phyloP scores from a whole-genome alignment of 2,797 vertebrate genomes.

The Hydrophis major region DNA sequence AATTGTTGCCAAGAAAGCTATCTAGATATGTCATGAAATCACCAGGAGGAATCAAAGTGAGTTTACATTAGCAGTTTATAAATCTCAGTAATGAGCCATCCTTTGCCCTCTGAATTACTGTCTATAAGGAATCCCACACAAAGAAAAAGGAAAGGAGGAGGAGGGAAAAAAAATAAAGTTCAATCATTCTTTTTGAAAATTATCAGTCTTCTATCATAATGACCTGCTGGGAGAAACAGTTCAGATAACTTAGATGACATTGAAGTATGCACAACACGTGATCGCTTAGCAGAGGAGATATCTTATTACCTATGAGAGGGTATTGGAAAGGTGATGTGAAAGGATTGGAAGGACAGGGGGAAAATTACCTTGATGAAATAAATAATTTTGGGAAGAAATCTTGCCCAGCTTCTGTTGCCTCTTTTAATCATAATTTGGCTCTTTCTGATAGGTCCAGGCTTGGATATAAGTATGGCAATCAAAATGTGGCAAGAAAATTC shows the following conservation, averaged over 20 bases:
- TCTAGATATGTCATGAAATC: neutral
- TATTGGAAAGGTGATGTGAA: neutral
- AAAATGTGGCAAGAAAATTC: slow-evolving; percentile 64
- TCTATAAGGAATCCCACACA: neutral
- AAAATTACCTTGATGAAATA: neutral
- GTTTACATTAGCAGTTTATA: neutral
- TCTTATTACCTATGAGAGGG: neutral
- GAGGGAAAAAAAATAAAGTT: neutral
- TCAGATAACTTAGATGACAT: neutral
- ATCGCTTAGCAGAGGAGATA: neutral
- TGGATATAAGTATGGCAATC: neutral
- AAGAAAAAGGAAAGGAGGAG: neutral
- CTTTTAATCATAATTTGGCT: neutral
- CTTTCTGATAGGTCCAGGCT: slow-evolving; percentile 37
- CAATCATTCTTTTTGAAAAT: neutral
- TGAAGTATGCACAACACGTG: neutral
- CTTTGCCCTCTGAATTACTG: neutral
- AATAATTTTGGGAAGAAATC: neutral
- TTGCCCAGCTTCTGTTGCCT: neutral
- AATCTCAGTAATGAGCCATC: neutral
- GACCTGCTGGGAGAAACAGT: neutral
- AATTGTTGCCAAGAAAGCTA: neutral
- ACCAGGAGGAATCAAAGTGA: neutral
- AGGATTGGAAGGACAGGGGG: neutral
- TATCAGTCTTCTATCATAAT: neutral